Conservation (phyloP, 2,888 invertebrate genomes). For the Drosophila birchii region DNA sequence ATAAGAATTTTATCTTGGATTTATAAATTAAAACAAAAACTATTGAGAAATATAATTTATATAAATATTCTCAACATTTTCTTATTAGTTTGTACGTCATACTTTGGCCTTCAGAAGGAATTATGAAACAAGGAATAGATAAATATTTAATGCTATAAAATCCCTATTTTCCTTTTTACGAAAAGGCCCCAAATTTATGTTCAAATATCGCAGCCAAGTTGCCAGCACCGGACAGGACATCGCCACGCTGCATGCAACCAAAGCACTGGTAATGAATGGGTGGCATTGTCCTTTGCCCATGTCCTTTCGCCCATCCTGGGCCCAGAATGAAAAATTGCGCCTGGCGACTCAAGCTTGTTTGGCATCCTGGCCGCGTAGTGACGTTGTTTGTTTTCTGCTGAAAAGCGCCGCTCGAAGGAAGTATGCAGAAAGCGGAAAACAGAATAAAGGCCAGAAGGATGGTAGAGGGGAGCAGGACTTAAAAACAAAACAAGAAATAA, state of each 20-base stretch:
- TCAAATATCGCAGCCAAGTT: background rate
- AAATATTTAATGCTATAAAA: background rate
- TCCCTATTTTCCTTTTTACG: background rate
- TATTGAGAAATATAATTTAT: background rate
- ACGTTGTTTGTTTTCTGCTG: constrained; percentile 69
- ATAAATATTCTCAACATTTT: background rate
- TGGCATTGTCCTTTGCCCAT: constrained; percentile 41
- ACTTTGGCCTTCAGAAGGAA: background rate
- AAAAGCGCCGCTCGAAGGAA: constrained; percentile 47
- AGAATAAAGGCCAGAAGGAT: background rate
- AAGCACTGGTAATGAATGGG: constrained; percentile 74
- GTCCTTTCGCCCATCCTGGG: constrained; percentile 33
- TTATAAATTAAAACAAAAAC: background rate
- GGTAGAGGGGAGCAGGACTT: constrained; percentile 36
- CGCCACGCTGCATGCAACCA: constrained; percentile 48
- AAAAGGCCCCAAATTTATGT: background rate
- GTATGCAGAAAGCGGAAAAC: constrained; percentile 53
- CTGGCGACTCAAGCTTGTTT: constrained; percentile 70
- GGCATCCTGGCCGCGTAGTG: constrained; percentile 73
- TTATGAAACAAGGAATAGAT: background rate
- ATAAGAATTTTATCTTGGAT: background rate
- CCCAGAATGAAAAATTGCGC: constrained; percentile 73
- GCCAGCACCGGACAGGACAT: constrained; percentile 30
- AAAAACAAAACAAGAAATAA: constrained; percentile 74
- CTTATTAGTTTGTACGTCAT: background rate